Conservation (phyloP, 2,113 vertebrate genomes). For the Seriola rivoliana region DNA sequence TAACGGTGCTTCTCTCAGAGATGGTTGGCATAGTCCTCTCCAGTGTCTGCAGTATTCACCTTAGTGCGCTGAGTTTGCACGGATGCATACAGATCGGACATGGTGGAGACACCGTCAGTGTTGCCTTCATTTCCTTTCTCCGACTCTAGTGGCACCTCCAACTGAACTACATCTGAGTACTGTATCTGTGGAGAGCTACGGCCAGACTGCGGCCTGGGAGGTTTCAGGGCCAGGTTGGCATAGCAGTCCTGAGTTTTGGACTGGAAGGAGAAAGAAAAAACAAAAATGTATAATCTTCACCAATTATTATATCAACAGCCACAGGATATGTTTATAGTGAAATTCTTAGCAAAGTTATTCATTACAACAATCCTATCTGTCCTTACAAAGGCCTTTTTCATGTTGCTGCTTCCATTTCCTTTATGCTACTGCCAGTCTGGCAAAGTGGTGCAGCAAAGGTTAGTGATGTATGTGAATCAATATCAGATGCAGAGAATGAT, state of each 20-base stretch:
- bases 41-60: slow-evolving; percentile 38
- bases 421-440: neutral
- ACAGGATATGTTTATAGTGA: neutral
- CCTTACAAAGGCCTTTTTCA: neutral
- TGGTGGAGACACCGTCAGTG: slow-evolving; percentile 45
- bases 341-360: neutral
- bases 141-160: slow-evolving; percentile 26
- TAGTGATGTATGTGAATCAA: neutral
- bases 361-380: neutral
- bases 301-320: neutral
- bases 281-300: neutral
- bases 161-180: slow-evolving; percentile 67
- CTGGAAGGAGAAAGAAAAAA: slow-evolving; percentile 39
- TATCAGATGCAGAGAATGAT: neutral
- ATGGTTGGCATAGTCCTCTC: slow-evolving; percentile 80
- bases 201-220: slow-evolving; percentile 64
- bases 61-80: slow-evolving; percentile 78
- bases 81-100: slow-evolving; percentile 82
- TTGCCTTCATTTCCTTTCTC: slow-evolving; percentile 40
- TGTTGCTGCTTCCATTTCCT: neutral
- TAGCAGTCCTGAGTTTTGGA: slow-evolving; percentile 77
- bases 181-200: slow-evolving; percentile 69
- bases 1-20: slow-evolving; percentile 54
- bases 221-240: slow-evolving; percentile 82
- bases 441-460: neutral